Evolutionary conservation across 2,888 invertebrate species (phyloP), one percentile per base, ranked within the genome.

Genomic region (Oxycera nigricornis): DNA sequence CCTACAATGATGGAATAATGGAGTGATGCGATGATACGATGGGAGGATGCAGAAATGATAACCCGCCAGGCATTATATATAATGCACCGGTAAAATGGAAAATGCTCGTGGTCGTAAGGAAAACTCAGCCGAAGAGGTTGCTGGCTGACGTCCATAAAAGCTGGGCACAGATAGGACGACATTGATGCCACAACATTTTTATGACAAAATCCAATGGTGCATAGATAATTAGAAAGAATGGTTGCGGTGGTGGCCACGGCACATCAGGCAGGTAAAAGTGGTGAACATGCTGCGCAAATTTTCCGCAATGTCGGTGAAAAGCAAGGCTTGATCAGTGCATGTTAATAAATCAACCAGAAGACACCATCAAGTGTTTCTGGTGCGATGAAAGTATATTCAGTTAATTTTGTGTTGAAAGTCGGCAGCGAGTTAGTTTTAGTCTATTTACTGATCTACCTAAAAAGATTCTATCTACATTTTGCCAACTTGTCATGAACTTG

Each of bases 21-120:
- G 65, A 65, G 65, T 41, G 65, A 65, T 65, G 22, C 65, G 65
- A 65, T 65, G 65, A 65, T 41, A 65, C 22, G 39, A 65, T 41
- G 61, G 22, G 65, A 52, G 30, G 52, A 70, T 70, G 41, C 52
- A 28, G 30, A 52, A 70, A 31, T 70, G 52, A 70, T 70, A 52
- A n/a, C 6, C 70, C 35, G 52, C 52, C 70, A 31, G 31, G 55
- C 31, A 70, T 70, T 68, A 68, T 68, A n/a, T n/a, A n/a, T n/a
- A n/a, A n/a, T n/a, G n/a, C n/a, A 20, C 68, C 52, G 70, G 30
- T 31, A 70, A 70, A 46, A 52, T 50, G 52, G 52, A 52, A 31
- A 52, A 52, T 52, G 55, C 70, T 14, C n/a, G 22, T 41, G 39
- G 65, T 9, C 59, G 14, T 7, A 65, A 1, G 6, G 30, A 39